Evolutionary conservation across 2,888 invertebrate species (phyloP), one percentile per base, ranked within the genome.

Genomic region (Blastobasis lacticolella): DNA sequence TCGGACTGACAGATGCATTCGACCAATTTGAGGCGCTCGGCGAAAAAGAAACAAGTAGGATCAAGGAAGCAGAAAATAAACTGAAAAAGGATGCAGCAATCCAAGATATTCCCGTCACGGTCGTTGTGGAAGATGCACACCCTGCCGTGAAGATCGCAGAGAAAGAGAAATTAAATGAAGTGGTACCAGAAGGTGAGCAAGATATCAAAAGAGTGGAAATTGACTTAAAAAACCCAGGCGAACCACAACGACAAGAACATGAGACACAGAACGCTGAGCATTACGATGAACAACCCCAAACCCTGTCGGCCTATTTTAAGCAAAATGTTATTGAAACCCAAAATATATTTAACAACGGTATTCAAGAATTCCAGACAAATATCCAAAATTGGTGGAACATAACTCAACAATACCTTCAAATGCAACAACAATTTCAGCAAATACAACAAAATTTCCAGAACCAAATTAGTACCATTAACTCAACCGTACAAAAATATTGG

Each of bases 161-260:
- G 4, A 62, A 69, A 37, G 66, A 66, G 49, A 63, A 65, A 49
- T 64, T 63, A 4, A 62, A 67, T 42, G 72, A 74, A 9, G 61
- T 67, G 1, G 61, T 60, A 10, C 55, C 62, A 9, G 62, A 65
- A 48, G 57, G 61, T 9, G 58, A 61, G 23, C 62, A 65, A 6
- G 73, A 73, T 42, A 62, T 81, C 5, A 73, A 73, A 51, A 70
- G 83, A 51, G 68, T 73, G 1, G 63, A 71, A 51, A 66, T 78
- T 1, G 85, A 87, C 52, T 58, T 87, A 43, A 67, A 68, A 4
- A 74, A 87, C 56, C 83, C 86, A 4, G 87, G 86, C 7, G 68
- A 66, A 5, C 86, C 86, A 2, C 85, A 87, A 57, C 75, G 78
- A 2, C 85, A 84, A 56, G 75, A 85, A 49, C 87, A 87, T 56